A percentile compares a stretch with the other conserved stretches of the same genome.
Evolutionary conservation across 1,140 invertebrate genomes (phyloP).

Genomic region (Nebria ingens): DNA sequence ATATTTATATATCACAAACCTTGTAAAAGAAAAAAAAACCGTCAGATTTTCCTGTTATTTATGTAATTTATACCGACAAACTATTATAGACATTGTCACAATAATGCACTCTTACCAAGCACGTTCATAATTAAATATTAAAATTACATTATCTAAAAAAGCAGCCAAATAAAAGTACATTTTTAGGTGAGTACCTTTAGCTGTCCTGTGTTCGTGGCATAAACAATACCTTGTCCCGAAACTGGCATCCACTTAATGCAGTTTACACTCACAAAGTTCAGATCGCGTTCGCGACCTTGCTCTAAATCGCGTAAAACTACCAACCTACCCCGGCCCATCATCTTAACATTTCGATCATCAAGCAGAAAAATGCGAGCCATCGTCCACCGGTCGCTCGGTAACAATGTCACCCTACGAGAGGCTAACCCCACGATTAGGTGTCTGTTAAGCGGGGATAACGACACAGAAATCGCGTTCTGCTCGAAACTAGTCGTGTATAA

Average conservation of each 20-base stretch:
- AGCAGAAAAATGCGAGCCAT: constrained; percentile 58
- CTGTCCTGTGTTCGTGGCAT: constrained; percentile 75
- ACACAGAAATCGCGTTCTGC: constrained; percentile 70
- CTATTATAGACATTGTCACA: not conserved
- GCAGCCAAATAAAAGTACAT: no score
- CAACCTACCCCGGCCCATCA: constrained; percentile 34
- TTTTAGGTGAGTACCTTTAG: constrained; percentile 59
- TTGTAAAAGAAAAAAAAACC: not conserved
- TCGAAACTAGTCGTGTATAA: constrained; percentile 65
- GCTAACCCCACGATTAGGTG: constrained; percentile 71
- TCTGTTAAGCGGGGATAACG: constrained; percentile 63
- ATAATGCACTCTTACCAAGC: not conserved
- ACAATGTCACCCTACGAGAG: constrained; percentile 45
- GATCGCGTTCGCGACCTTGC: constrained; percentile 43
- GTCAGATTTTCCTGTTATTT: not conserved
- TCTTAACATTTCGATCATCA: constrained; percentile 26
- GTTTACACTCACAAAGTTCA: constrained; percentile 59
- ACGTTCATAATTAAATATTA: no score
- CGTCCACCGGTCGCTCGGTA: constrained; percentile 43
- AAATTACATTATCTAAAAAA: no score
- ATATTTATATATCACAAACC: not conserved
- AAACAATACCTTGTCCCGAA: constrained; percentile 72
- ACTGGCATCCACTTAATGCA: constrained; percentile 74
- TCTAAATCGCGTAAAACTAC: constrained; percentile 49
- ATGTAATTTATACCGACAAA: not conserved